Evolutionary conservation across 2,113 vertebrate genomes (phyloP).

Genomic region (Hyaena hyaena): DNA sequence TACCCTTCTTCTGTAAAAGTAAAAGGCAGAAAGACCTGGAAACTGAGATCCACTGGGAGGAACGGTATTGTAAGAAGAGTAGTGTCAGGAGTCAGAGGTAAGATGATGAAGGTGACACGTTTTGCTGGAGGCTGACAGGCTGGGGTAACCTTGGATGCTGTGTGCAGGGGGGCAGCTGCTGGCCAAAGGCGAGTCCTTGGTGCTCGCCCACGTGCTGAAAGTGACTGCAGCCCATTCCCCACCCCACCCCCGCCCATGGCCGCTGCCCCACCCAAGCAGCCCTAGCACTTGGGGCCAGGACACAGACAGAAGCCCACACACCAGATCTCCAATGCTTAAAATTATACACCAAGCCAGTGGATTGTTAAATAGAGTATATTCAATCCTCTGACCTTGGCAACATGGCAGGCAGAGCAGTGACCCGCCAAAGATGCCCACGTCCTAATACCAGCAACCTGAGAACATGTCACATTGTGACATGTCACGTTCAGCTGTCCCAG

Average conservation of each 20-base stretch:
- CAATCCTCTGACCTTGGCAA: not conserved
- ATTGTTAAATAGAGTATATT: not conserved
- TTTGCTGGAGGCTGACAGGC: not conserved
- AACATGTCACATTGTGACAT: rapidly evolving
- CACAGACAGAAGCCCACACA: not conserved
- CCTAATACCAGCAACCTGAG: not conserved
- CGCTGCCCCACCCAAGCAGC: not conserved
- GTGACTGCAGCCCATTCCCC: too few species aligned
- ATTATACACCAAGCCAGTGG: not conserved
- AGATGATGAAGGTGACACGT: rapidly evolving
- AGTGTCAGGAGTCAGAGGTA: not conserved
- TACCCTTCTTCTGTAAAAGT: not conserved
- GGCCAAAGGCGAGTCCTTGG: not conserved
- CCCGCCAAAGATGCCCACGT: not conserved
- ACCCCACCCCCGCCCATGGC: not conserved
- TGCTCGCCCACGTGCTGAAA: not conserved
- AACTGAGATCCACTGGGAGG: not conserved
- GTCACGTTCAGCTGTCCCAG: not conserved
- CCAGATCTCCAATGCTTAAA: not conserved
- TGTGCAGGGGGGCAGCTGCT: not conserved
- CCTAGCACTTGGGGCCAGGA: not conserved
- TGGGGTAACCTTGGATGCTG: not conserved
- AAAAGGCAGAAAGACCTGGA: slow-evolving; percentile 24
- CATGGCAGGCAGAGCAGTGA: not conserved
- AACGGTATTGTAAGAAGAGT: not conserved